A percentile compares a stretch with the other conserved stretches of the same genome.
These are phyloP conservation scores for Cryptops parisi DNA, from an alignment of 2,888 invertebrate genomes.

Conservation along the genomic window DNA sequence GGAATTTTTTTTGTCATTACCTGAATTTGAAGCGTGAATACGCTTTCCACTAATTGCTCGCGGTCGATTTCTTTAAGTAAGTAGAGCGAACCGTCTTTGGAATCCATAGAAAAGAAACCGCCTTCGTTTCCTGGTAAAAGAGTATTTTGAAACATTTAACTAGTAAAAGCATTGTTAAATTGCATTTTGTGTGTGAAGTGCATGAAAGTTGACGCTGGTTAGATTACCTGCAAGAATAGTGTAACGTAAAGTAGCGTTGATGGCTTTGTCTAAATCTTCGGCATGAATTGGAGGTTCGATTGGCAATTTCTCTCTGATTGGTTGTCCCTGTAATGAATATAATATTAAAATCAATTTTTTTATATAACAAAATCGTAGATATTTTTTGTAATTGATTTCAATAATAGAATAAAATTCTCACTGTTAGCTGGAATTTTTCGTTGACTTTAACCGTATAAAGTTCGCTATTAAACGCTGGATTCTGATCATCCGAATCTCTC, in stretches of 20 bases:
- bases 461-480: constrained; percentile 65
- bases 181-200: not conserved
- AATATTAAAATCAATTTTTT: constrained; percentile 19
- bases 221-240: constrained; percentile 50
- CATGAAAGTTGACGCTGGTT: not conserved
- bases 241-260: constrained; percentile 57
- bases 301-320: constrained; percentile 51
- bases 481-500: constrained; percentile 60
- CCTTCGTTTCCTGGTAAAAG: constrained; percentile 47
- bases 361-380: constrained; percentile 16
- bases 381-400: not conserved
- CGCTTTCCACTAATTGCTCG: constrained; percentile 39
- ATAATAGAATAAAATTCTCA: constrained; percentile 33
- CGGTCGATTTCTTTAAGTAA: constrained; percentile 66
- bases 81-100: constrained; percentile 56
- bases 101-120: constrained; percentile 56
- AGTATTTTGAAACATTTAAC: too few species aligned
- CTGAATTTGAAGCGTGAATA: constrained; percentile 40
- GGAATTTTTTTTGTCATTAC: constrained; percentile 15
- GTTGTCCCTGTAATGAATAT: constrained; percentile 43
- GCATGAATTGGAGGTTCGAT: constrained; percentile 60
- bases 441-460: constrained; percentile 62
- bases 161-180: not conserved
- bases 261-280: constrained; percentile 59
- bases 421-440: constrained; percentile 67